A percentile compares a stretch with the other conserved stretches of the same genome.
phyloP scores from a whole-genome alignment of 1,140 invertebrate species.

The Maniola jurtina region DNA sequence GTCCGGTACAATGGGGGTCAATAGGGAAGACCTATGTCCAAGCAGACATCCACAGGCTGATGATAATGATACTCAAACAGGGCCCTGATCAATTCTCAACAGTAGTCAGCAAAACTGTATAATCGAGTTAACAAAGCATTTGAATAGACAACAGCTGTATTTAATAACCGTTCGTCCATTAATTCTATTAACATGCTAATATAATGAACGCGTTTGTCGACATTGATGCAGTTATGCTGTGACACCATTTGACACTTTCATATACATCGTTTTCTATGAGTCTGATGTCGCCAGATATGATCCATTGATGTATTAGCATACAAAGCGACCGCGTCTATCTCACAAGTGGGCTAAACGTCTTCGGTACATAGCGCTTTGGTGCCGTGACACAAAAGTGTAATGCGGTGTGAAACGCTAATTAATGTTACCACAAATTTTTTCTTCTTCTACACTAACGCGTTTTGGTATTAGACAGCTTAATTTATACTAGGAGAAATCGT shows the following conservation, averaged over 20 bases:
- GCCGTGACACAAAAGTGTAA: not conserved
- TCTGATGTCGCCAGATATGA: not conserved
- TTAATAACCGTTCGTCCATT: not conserved
- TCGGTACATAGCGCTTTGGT: slow-evolving; percentile 1
- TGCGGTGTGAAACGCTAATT: not conserved
- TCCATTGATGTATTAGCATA: slow-evolving; percentile 5
- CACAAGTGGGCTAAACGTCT: slow-evolving; percentile 3
- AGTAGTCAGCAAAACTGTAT: not conserved
- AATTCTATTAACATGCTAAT: slow-evolving; percentile 3
- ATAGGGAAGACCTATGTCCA: too few relatives aligned
- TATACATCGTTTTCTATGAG: not conserved
- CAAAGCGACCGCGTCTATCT: not conserved
- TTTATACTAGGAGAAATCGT: too few relatives aligned
- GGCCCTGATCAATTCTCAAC: too few relatives aligned
- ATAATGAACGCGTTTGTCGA: not conserved
- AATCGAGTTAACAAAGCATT: not conserved
- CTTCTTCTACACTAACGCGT: not conserved
- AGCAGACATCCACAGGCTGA: too few relatives aligned
- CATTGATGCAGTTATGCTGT: slow-evolving; percentile 2
- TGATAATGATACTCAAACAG: too few relatives aligned
- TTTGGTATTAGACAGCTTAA: not conserved
- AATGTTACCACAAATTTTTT: slow-evolving; percentile 1
- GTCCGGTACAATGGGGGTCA: too few relatives aligned
- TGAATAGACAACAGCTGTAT: not conserved
- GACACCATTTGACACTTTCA: slow-evolving; percentile 6